Conservation (phyloP, 1,140 invertebrate species). For the Drosophila melanica region DNA sequence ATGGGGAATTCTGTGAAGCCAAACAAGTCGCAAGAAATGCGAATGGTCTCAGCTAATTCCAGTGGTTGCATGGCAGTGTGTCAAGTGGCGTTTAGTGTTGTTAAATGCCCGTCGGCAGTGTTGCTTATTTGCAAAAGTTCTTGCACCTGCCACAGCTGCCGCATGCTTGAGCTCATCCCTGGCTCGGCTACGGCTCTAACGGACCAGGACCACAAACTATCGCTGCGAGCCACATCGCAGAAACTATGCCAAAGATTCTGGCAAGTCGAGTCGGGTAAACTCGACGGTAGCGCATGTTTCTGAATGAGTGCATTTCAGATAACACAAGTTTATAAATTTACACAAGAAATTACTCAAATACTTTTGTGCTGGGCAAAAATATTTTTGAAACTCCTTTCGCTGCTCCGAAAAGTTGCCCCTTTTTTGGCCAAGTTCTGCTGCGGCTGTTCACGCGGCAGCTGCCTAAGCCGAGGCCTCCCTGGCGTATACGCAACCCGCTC, state of each 20-base stretch:
- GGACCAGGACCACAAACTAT: slow-evolving; percentile 13
- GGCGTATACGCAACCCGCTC: slow-evolving; percentile 44
- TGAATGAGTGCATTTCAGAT: slow-evolving; percentile 20
- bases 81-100: slow-evolving; percentile 53
- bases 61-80: slow-evolving; percentile 38
- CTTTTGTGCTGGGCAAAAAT: slow-evolving; percentile 36
- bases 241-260: slow-evolving; percentile 65
- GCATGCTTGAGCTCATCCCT: slow-evolving; percentile 38
- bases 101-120: slow-evolving; percentile 34
- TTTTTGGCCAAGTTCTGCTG: slow-evolving; percentile 11
- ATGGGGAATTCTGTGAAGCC: background rate
- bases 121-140: slow-evolving; percentile 47
- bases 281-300: background rate
- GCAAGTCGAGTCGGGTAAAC: background rate
- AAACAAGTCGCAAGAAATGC: background rate
- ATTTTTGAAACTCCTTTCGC: slow-evolving; percentile 20
- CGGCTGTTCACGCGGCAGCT: background rate
- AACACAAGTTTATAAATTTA: slow-evolving; percentile 37
- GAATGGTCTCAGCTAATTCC: slow-evolving; percentile 38
- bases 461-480: slow-evolving; percentile 6
- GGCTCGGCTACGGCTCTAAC: slow-evolving; percentile 2
- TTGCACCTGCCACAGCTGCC: slow-evolving; percentile 5
- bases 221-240: slow-evolving; percentile 27
- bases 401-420: slow-evolving; percentile 13
- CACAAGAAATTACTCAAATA: slow-evolving; percentile 37